phyloP scores from a whole-genome alignment of 2,797 vertebrate species.

The Melanotaenia parkinsoni region DNA sequence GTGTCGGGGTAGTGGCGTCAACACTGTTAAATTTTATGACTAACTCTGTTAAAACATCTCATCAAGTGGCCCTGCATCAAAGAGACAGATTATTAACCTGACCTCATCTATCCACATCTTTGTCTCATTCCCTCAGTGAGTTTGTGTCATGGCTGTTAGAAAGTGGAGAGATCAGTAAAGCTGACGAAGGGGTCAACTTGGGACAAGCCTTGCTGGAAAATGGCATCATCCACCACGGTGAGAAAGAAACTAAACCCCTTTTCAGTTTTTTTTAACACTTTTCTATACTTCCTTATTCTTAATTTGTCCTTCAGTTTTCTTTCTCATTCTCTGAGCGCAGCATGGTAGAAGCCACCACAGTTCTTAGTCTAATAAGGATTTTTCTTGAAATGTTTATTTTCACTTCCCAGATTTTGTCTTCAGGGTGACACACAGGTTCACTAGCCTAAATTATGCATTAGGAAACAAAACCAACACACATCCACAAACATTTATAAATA shows the following conservation, averaged over 20 bases:
- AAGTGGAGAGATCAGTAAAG: conserved; percentile 96
- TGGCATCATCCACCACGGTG: conserved; percentile 98
- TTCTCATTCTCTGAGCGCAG: background rate
- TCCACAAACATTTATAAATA: conserved; percentile 41
- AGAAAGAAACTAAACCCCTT: conserved; percentile 56
- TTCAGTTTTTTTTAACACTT: background rate
- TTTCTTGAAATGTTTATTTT: conserved; percentile 18
- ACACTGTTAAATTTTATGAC: background rate
- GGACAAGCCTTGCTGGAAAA: conserved; percentile 98
- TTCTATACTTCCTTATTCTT: background rate
- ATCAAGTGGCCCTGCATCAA: background rate
- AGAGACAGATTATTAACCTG: background rate
- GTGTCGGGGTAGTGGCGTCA: too few relatives aligned
- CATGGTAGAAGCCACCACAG: conserved; percentile 1
- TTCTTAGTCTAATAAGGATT: background rate
- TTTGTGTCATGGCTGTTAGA: conserved; percentile 97
- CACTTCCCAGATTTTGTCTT: conserved; percentile 4
- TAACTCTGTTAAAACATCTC: background rate
- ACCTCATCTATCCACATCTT: conserved; percentile 31
- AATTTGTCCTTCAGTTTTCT: conserved; percentile 5
- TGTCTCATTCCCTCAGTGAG: conserved; percentile 85
- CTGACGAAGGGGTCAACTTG: conserved; percentile 96
- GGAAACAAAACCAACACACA: conserved; percentile 18
- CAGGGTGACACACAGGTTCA: conserved; percentile 31
- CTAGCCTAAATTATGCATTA: conserved; percentile 49